Evolutionary conservation across 53 echinoderm and acorn worm species (phyloP).

Genomic region (Crossaster papposus): DNA sequence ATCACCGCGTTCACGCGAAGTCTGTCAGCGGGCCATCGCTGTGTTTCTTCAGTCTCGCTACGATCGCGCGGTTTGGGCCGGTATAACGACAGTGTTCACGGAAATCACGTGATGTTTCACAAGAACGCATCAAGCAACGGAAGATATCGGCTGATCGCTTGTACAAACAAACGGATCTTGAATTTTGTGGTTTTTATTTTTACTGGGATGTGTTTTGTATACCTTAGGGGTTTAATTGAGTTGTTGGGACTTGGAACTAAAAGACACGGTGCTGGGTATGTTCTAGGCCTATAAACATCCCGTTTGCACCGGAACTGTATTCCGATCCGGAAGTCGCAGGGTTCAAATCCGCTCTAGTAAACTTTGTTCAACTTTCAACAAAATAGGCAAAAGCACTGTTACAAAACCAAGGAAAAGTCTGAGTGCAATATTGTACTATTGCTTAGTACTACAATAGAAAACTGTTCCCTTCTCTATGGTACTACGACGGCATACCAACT

Average conservation of each 20-base stretch:
- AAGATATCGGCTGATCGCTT: background rate
- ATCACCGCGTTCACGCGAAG: conserved; percentile 45
- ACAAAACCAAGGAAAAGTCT: too few species aligned
- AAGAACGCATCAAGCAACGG: background rate
- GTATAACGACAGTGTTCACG: background rate
- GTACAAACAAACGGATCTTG: conserved; percentile 36
- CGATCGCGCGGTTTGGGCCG: background rate
- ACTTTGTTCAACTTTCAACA: too few species aligned
- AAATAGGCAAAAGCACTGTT: too few species aligned
- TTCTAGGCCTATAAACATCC: too few species aligned
- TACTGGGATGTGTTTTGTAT: background rate
- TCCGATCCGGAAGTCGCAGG: too few species aligned
- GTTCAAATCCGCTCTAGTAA: too few species aligned
- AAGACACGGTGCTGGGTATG: background rate
- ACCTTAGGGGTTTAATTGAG: background rate
- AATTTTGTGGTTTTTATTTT: background rate
- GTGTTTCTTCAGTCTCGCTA: background rate
- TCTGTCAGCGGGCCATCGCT: conserved; percentile 25
- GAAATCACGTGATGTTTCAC: background rate
- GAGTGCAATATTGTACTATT: too few species aligned
- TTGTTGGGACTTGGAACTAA: background rate
- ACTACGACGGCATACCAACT: too few species aligned
- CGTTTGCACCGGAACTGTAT: background rate
- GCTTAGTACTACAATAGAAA: too few species aligned
- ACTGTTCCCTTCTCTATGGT: too few species aligned